A percentile compares a stretch with the other conserved stretches of the same genome.
Conservation (phyloP, 1,140 invertebrate species). For the Trialeurodes vaporariorum region DNA sequence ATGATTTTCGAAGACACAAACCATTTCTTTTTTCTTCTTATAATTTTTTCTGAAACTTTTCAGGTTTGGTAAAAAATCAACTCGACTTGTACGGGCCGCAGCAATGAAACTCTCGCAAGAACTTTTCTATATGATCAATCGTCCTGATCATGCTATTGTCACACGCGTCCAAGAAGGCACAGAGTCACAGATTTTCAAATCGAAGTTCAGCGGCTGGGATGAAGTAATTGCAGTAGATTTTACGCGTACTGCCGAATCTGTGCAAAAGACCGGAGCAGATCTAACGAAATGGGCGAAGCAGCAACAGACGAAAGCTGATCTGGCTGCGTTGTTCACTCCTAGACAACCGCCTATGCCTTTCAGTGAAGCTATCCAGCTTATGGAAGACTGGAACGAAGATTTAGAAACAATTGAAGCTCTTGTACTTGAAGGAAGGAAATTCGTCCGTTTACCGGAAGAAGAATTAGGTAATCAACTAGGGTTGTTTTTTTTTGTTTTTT, state of each 20-base stretch:
- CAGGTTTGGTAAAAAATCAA: constrained; percentile 97
- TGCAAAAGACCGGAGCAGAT: constrained; percentile 90
- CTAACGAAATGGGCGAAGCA: constrained; percentile 83
- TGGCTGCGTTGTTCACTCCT: constrained; percentile 90
- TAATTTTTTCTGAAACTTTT: constrained; percentile 14
- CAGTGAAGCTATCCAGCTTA: constrained; percentile 77
- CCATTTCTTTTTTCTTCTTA: constrained; percentile 7
- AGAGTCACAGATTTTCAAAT: constrained; percentile 78
- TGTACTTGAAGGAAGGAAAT: constrained; percentile 95
- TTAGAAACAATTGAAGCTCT: constrained; percentile 95
- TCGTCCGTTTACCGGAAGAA: constrained; percentile 87
- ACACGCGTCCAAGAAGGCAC: constrained; percentile 80
- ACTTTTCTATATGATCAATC: constrained; percentile 80
- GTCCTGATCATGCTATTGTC: constrained; percentile 79
- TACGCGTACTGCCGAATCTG: constrained; percentile 94
- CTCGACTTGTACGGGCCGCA: constrained; percentile 86
- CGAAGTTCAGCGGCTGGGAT: constrained; percentile 96
- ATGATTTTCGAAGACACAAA: too few species aligned
- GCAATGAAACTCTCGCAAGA: constrained; percentile 93
- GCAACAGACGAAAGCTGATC: constrained; percentile 84
- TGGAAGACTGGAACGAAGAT: constrained; percentile 90
- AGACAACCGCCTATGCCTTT: constrained; percentile 77
- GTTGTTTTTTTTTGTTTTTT: too few species aligned
- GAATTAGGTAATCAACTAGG: too few species aligned
- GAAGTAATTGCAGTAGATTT: constrained; percentile 99